phyloP scores from a whole-genome alignment of 2,113 vertebrate species.

The Engraulis encrasicolus region DNA sequence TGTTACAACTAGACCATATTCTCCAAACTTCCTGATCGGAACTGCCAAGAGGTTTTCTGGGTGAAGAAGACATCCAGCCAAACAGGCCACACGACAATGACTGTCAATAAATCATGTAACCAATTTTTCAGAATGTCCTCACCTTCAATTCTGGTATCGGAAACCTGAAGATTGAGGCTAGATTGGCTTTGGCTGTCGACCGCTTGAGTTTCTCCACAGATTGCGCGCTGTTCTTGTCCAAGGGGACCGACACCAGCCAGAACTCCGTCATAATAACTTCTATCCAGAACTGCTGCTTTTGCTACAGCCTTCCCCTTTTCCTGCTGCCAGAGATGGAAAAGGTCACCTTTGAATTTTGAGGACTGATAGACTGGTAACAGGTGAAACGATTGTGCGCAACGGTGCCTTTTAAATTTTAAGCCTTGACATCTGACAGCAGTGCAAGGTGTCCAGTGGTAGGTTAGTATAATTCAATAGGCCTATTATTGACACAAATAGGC shows the following conservation, averaged over 20 bases:
- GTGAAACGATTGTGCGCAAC: neutral
- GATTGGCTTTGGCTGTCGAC: constrained; percentile 81
- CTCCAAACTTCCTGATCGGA: neutral
- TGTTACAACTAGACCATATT: no score
- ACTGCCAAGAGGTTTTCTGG: neutral
- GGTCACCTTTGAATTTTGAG: neutral
- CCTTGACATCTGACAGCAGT: neutral
- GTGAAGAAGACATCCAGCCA: neutral
- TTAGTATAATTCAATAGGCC: no score
- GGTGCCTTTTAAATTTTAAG: neutral
- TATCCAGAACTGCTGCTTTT: constrained; percentile 34
- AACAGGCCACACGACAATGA: neutral
- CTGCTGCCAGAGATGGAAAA: neutral
- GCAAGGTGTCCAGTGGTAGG: neutral
- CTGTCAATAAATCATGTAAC: neutral
- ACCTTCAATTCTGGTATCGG: constrained; percentile 95
- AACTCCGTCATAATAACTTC: constrained; percentile 87
- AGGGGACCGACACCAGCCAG: constrained; percentile 92
- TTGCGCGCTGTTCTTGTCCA: constrained; percentile 86
- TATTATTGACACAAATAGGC: no score
- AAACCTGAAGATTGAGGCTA: constrained; percentile 86
- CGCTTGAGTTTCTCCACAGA: constrained; percentile 87
- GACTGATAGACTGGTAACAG: neutral
- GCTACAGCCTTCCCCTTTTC: constrained; percentile 23
- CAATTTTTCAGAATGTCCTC: constrained; percentile 34